Conservation (phyloP, 2,888 invertebrate genomes). For the Idaea straminata region DNA sequence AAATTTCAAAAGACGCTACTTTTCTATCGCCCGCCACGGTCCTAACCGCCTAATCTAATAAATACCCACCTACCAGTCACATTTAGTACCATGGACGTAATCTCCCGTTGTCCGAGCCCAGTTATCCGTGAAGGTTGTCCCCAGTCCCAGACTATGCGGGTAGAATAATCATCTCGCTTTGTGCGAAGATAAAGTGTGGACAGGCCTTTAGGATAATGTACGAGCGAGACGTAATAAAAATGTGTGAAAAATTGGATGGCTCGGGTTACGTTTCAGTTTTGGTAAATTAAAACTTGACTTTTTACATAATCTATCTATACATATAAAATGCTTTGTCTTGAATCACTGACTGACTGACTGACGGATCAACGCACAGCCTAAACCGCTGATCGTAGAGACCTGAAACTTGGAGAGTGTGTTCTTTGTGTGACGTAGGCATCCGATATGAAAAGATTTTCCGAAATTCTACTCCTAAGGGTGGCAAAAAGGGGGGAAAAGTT, state of each 20-base stretch:
- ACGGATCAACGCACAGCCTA: too few species aligned
- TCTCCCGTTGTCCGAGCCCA: conserved; percentile 36
- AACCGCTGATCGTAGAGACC: too few species aligned
- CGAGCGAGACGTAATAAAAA: conserved; percentile 28
- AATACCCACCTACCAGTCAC: conserved; percentile 19
- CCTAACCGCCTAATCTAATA: conserved; percentile 22
- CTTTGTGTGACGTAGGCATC: too few species aligned
- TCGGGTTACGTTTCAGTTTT: neutral
- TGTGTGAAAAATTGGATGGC: conserved; percentile 25
- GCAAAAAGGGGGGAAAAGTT: too few species aligned
- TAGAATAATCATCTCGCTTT: conserved; percentile 48
- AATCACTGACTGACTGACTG: too few species aligned
- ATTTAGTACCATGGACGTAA: conserved; percentile 27
- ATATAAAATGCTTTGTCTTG: too few species aligned
- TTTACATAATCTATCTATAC: too few species aligned
- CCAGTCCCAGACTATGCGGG: conserved; percentile 45
- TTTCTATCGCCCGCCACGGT: neutral
- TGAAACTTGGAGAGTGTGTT: too few species aligned
- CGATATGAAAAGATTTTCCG: too few species aligned
- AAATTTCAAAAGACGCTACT: neutral
- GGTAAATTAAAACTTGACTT: neutral
- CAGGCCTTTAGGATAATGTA: conserved; percentile 19
- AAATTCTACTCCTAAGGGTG: too few species aligned
- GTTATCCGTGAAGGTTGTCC: conserved; percentile 49
- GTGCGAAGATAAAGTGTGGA: conserved; percentile 39